Evolutionary conservation across 92 coral and sea anemone species (phyloP), one percentile per base, ranked within the genome.

Genomic region (Desmophyllum pertusum): DNA sequence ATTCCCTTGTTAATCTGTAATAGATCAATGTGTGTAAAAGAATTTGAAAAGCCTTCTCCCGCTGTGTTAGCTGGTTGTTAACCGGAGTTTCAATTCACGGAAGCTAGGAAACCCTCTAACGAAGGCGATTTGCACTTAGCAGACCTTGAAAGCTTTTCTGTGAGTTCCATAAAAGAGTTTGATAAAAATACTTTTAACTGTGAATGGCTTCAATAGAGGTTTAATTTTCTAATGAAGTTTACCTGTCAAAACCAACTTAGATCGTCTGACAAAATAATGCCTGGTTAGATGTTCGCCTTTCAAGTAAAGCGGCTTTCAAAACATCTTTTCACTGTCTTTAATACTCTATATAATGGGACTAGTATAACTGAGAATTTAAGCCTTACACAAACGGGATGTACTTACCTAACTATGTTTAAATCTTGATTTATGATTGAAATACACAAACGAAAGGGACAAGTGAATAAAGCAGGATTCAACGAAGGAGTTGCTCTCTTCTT

Each of bases 211-310:
- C 48, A 17, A 27, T 15, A 1, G 46, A 61, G 45, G 29, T 14
- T 18, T 37, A 51, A 48, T 25, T 67, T 46, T 37, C 29, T 35
- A 7, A 68, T 48, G 46, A 37, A 29, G 3, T 50, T 55, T 42
- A 82, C 86, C 86, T 61, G 86, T 82, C 70, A 41, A 50, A 30
- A 25, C 35, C 53, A 82, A 82, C 59, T 53, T 29, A 37, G n/a
- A 82, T 69, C 72, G 86, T 72, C 86, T 71, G 79, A 75, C 86
- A 82, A 70, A 80, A 71, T 82, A 59, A 55, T 15, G 42, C 45
- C 81, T 53, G 37, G 45, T 9, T 37, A 37, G 17, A 41, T 23
- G 30, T 41, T 72, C 79, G 86, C 40, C 86, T 73, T 70, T 82
- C 79, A 72, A 82, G 29, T 13, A 71, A 39, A 82, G 72, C 79